Percentiles rank a stretch among this genome's conserved stretches.
Conservation (phyloP, 2,113 vertebrate species). For the Percopsis transmontana region DNA sequence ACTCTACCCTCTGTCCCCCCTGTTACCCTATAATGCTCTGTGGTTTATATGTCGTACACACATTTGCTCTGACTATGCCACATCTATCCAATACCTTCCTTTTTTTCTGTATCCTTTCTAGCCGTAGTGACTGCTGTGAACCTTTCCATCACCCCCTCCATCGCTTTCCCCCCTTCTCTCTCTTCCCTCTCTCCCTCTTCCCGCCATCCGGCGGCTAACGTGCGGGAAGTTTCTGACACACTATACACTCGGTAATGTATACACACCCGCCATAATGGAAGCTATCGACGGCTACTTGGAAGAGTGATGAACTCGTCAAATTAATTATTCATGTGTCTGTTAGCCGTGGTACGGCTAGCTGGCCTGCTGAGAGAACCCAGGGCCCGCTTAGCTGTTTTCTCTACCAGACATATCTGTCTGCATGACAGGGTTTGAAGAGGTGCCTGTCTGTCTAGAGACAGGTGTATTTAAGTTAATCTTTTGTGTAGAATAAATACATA, state of each 20-base stretch:
- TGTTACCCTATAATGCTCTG: too few species aligned
- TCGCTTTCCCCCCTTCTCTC: constrained; percentile 4
- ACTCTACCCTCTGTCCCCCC: too few species aligned
- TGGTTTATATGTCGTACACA: too few species aligned
- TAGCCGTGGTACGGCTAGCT: constrained; percentile 40
- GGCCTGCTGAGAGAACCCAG: constrained; percentile 16
- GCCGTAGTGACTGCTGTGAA: constrained; percentile 43
- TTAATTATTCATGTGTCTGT: constrained; percentile 74
- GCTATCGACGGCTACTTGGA: constrained; percentile 68
- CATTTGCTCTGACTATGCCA: not conserved
- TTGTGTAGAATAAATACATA: too few species aligned
- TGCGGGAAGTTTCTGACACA: constrained; percentile 76
- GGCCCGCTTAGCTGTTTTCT: constrained; percentile 39
- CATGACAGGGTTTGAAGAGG: not conserved
- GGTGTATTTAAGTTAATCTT: too few species aligned
- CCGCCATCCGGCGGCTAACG: constrained; percentile 51
- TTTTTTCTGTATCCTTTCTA: not conserved
- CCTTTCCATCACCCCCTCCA: constrained; percentile 22
- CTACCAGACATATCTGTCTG: not conserved
- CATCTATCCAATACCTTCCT: not conserved
- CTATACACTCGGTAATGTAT: constrained; percentile 79
- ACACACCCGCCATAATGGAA: constrained; percentile 67
- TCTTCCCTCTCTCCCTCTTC: constrained; percentile 53
- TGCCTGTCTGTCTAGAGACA: not conserved
- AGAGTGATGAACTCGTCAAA: constrained; percentile 66